Conservation (phyloP, 1,140 invertebrate species). For the Drosophila burlai region DNA sequence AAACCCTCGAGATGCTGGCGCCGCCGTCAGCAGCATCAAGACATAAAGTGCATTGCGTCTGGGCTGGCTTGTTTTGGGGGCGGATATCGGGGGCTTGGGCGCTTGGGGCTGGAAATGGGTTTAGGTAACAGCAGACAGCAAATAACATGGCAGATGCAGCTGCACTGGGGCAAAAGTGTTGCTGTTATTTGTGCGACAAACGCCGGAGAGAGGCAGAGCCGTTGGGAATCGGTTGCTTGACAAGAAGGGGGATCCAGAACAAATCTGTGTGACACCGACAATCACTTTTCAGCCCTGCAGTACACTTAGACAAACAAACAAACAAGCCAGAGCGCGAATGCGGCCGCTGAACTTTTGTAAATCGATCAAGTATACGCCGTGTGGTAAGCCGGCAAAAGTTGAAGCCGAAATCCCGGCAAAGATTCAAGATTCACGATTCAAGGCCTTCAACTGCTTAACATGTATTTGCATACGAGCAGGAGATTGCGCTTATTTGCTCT, state of each 20-base stretch:
- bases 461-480: constrained; percentile 72
- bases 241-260: constrained; percentile 13
- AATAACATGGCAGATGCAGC: constrained; percentile 51
- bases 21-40: constrained; percentile 56
- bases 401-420: constrained; percentile 51
- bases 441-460: constrained; percentile 66
- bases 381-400: constrained; percentile 47
- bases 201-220: constrained; percentile 34
- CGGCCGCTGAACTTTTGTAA: constrained; percentile 61
- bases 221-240: constrained; percentile 10
- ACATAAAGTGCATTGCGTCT: constrained; percentile 80
- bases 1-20: constrained; percentile 53
- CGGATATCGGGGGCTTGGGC: constrained; percentile 27
- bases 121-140: constrained; percentile 48
- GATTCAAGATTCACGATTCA: constrained; percentile 33
- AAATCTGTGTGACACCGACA: constrained; percentile 68
- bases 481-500: constrained; percentile 68
- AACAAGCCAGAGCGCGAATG: constrained; percentile 6
- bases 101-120: constrained; percentile 12
- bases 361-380: constrained; percentile 76
- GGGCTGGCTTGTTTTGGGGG: constrained; percentile 53
- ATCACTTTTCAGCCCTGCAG: constrained; percentile 65
- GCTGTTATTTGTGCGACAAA: constrained; percentile 68
- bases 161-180: constrained; percentile 51
- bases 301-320: constrained; percentile 48